A percentile compares a stretch with the other conserved stretches of the same genome.
Conservation (phyloP, 2,113 vertebrate species). For the Ondatra zibethicus region DNA sequence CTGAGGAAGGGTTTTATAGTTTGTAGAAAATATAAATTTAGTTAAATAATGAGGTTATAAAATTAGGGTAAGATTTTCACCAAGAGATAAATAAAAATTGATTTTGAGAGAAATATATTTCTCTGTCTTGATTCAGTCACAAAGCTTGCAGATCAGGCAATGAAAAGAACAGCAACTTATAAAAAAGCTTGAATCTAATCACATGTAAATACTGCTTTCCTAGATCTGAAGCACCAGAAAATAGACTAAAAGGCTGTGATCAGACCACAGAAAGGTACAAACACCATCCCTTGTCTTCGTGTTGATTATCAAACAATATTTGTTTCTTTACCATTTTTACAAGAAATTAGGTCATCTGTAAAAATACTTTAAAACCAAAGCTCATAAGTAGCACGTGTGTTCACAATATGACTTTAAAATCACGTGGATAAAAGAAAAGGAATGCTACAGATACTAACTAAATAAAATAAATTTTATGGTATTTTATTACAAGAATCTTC, state of each 20-base stretch:
- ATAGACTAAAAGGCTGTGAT: background rate
- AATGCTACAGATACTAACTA: background rate
- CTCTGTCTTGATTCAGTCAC: background rate
- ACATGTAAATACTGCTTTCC: background rate
- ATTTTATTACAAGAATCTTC: background rate
- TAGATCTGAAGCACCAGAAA: background rate
- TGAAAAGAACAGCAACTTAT: background rate
- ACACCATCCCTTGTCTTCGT: background rate
- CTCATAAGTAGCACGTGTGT: background rate
- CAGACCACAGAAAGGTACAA: background rate
- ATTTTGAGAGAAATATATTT: constrained; percentile 16
- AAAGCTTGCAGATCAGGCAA: background rate
- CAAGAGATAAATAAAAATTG: constrained; percentile 9
- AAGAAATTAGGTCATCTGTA: background rate
- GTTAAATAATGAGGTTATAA: background rate
- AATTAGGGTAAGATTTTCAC: background rate
- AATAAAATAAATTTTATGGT: background rate
- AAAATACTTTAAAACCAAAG: background rate
- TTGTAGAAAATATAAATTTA: background rate
- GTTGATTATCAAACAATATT: background rate
- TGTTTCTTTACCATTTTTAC: background rate
- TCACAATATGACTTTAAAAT: background rate
- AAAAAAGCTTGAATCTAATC: background rate
- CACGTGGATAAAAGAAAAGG: background rate
- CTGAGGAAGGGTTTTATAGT: background rate